These are phyloP conservation scores for Lasioglossum marginatum DNA, from an alignment of 2,888 invertebrate species.

Conservation along the genomic window DNA sequence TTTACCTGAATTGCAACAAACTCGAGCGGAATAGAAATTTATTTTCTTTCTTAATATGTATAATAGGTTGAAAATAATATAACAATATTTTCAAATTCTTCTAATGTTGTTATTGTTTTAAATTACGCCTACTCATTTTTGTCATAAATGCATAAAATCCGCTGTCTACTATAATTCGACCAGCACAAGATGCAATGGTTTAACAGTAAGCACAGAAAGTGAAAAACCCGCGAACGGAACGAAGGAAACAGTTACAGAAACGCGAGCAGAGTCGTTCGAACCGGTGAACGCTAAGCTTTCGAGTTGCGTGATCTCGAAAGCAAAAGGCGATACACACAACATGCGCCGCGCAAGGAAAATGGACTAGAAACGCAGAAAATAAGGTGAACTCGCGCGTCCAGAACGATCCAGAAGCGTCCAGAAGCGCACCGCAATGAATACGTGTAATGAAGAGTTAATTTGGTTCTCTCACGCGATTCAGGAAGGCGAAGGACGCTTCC, in stretches of 20 bases:
- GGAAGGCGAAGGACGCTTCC: slow-evolving; percentile 76
- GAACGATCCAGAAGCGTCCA: slow-evolving; percentile 43
- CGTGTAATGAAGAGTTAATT: slow-evolving; percentile 71
- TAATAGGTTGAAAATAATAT: no score
- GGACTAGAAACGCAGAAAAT: slow-evolving; percentile 34
- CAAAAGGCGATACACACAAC: slow-evolving; percentile 45
- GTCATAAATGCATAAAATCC: no score
- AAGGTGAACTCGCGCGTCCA: slow-evolving; percentile 46
- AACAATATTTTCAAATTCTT: no score
- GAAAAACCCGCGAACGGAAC: slow-evolving; percentile 3
- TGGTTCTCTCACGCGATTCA: slow-evolving; percentile 73
- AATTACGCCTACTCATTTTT: no score
- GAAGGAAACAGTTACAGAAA: slow-evolving; percentile 9
- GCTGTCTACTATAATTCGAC: no score
- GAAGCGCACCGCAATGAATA: slow-evolving; percentile 29
- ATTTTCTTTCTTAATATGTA: no score
- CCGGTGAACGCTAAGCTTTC: slow-evolving; percentile 39
- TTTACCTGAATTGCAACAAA: no score
- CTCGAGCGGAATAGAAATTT: no score
- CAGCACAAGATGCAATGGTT: background rate
- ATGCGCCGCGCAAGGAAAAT: slow-evolving; percentile 25
- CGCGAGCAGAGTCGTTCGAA: slow-evolving; percentile 9
- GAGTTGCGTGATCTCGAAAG: slow-evolving; percentile 62
- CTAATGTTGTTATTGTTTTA: no score
- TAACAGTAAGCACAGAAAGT: slow-evolving; percentile 35